Percentiles rank a stretch among this genome's conserved stretches.
phyloP scores from a whole-genome alignment of 1,140 invertebrate species.

The Glossosoma conforme region DNA sequence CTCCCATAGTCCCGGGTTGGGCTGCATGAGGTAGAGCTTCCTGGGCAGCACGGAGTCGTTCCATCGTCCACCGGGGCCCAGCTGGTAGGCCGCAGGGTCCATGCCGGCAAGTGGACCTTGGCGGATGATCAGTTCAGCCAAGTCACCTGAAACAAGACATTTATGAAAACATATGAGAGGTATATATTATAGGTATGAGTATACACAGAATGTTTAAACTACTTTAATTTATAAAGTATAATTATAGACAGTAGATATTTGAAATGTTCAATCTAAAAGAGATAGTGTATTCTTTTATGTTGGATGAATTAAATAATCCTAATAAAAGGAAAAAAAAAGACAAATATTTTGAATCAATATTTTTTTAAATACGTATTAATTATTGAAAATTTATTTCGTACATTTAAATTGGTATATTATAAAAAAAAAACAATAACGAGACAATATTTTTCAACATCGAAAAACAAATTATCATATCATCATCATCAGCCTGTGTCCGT shows the following conservation, averaged over 20 bases:
- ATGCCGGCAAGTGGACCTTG: constrained; percentile 50
- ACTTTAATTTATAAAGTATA: constrained; percentile 18
- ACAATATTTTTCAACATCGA: too few species aligned
- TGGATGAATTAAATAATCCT: too few species aligned
- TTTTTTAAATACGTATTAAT: constrained; percentile 5
- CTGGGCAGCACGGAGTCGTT: constrained; percentile 57
- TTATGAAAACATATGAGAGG: too few species aligned
- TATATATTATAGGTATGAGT: too few species aligned
- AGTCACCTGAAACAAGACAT: constrained; percentile 50
- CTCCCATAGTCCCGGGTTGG: constrained; percentile 49
- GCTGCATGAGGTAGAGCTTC: constrained; percentile 50
- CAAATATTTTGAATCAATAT: not conserved
- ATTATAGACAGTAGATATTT: not conserved
- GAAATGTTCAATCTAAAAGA: not conserved
- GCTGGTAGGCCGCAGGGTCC: constrained; percentile 36
- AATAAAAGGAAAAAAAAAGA: constrained; percentile 1
- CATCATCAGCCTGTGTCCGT: too few species aligned
- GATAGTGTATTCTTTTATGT: too few species aligned
- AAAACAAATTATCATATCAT: too few species aligned
- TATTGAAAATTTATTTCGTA: too few species aligned
- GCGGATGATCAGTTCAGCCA: constrained; percentile 58
- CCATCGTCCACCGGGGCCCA: constrained; percentile 59
- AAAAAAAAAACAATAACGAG: too few species aligned
- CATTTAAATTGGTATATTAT: too few species aligned
- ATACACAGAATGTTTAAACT: not conserved